Conservation (phyloP, 2,113 vertebrate species). For the Laterallus jamaicensis region DNA sequence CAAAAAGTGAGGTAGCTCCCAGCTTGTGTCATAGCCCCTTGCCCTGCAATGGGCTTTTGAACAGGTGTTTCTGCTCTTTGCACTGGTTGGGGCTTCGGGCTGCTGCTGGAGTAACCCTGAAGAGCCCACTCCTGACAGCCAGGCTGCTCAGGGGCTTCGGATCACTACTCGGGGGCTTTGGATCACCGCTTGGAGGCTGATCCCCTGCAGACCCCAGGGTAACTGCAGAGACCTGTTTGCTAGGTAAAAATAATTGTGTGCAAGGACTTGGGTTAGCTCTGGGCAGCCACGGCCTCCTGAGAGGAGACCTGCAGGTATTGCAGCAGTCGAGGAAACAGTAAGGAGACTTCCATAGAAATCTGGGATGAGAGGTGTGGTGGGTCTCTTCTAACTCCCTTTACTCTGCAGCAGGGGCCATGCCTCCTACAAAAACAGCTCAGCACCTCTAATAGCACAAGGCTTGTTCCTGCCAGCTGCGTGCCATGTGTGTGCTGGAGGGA, state of each 20-base stretch:
- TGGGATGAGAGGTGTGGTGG: not conserved
- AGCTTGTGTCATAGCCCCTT: not conserved
- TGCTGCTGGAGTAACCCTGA: not conserved
- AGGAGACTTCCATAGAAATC: not conserved
- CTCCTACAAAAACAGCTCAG: not conserved
- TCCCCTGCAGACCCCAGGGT: not conserved
- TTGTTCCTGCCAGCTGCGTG: rapidly evolving
- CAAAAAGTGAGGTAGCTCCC: not conserved
- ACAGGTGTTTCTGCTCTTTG: not conserved
- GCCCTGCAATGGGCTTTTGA: not conserved
- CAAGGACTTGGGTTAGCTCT: not conserved
- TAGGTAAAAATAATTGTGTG: not conserved
- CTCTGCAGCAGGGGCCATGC: not conserved
- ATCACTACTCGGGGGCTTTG: not conserved
- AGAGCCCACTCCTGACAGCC: not conserved
- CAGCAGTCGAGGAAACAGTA: not conserved
- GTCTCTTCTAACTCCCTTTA: not conserved
- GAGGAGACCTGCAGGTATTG: not conserved
- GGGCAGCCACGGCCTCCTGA: not conserved
- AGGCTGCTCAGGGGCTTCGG: not conserved
- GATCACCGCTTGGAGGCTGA: not conserved
- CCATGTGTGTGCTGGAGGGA: rapidly evolving
- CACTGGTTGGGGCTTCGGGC: not conserved
- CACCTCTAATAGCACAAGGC: not conserved
- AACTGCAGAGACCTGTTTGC: not conserved